phyloP scores from a whole-genome alignment of 2,888 invertebrate species.

The Drosophila melanosoma region DNA sequence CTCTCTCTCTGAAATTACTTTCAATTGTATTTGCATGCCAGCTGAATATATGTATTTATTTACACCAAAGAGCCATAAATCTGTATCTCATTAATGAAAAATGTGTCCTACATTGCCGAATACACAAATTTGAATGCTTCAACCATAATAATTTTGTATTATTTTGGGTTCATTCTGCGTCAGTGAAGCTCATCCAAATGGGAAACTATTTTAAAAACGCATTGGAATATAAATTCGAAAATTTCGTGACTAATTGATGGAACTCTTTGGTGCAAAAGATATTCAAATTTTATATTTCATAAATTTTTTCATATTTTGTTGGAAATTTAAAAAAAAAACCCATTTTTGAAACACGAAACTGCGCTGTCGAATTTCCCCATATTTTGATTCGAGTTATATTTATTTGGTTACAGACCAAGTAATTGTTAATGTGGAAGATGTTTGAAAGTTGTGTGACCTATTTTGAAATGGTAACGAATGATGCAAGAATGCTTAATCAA shows the following conservation, averaged over 20 bases:
- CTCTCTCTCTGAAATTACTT: neutral
- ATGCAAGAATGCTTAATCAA: neutral
- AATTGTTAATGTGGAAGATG: neutral
- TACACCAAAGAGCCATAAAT: slow-evolving; percentile 22
- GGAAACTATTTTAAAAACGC: slow-evolving; percentile 50
- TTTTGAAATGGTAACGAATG: neutral
- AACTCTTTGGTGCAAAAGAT: slow-evolving; percentile 6
- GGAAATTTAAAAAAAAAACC: neutral
- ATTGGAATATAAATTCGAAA: slow-evolving; percentile 52
- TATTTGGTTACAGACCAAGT: neutral
- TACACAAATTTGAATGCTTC: slow-evolving; percentile 1
- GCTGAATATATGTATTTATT: neutral
- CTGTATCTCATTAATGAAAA: slow-evolving; percentile 37
- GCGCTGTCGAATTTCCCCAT: neutral
- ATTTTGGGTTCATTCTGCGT: slow-evolving; percentile 19
- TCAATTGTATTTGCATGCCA: slow-evolving; percentile 3
- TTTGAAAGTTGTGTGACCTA: neutral
- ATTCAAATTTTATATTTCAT: neutral
- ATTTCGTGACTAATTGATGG: slow-evolving; percentile 62
- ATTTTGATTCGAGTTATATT: neutral
- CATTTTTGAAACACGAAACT: neutral
- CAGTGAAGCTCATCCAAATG: slow-evolving; percentile 25
- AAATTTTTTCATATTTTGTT: neutral
- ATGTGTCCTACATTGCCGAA: slow-evolving; percentile 6
- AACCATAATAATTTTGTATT: slow-evolving; percentile 17